Base-by-base conservation (phyloP, 2,113 vertebrate genomes). In the Istiophorus platypterus region DNA sequence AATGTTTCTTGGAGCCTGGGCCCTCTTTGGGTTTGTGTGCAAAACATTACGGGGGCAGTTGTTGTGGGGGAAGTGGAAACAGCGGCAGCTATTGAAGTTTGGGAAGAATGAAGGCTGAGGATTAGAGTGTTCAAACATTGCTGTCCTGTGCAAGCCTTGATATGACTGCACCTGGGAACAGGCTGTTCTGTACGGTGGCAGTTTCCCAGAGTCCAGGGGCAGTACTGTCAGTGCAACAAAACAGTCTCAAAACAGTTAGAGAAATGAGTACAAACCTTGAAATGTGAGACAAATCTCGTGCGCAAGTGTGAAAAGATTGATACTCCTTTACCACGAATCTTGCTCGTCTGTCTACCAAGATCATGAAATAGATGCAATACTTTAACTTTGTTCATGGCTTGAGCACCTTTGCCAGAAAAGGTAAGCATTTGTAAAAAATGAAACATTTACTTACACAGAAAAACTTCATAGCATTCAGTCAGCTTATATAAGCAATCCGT, bases 81-180 rank as follows among this genome's bases (percentile, higher is more conserved):
- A 78, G 90, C 87, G 90, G 89, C 58, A 12, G 82, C 91, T 52
- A 91, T 90, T 93, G 91, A 94, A 92, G 89, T 92, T 78, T 69
- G 49, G 72, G 76, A 82, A 88, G 89, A 92, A 87, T 84, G 81
- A 91, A 88, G 91, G 87, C 85, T 81, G 88, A 76, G 79, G 92
- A 93, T 94, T 93, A 93, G 70, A 68, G 80, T 49, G 89, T 91
- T 93, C 89, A 93, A 91, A 93, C 91, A 91, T 71, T 17, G 67
- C 86, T 81, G 91, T 89, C 81, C 79, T 85, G 82, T 74, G 91
- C 37, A 61, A 81, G 88, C 81, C 89, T 89, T 86, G 89, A 92
- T 88, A 88, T 63, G 82, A 75, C 81, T 79, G 89, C 89, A 89
- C 87, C 88, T 92, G 91, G 88, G 88, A 90, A 92, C 86, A 83